Conservation (phyloP, 2,113 vertebrate genomes). For the Hippocampus mohnikei region DNA sequence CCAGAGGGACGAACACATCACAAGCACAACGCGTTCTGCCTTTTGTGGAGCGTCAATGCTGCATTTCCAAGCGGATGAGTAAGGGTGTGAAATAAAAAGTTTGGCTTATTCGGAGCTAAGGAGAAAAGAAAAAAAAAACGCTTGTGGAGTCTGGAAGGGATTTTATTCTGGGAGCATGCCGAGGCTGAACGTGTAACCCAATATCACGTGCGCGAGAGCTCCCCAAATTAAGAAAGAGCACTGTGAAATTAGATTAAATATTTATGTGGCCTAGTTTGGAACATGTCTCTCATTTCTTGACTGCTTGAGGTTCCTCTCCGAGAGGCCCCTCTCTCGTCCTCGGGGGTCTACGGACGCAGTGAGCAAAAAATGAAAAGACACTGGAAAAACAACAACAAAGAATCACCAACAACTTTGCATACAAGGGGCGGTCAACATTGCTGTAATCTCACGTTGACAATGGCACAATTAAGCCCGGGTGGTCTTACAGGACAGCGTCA, state of each 20-base stretch:
- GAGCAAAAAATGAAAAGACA: not conserved
- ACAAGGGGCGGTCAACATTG: not conserved
- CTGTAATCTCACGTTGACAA: not conserved
- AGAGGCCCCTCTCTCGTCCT: not conserved
- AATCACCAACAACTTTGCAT: not conserved
- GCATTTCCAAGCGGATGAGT: too few relatives aligned
- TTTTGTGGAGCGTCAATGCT: too few relatives aligned
- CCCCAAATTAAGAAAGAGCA: not conserved
- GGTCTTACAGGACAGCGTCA: not conserved
- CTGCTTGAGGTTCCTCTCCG: not conserved
- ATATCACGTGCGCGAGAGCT: not conserved
- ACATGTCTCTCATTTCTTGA: not conserved
- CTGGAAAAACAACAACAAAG: not conserved
- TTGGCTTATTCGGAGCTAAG: not conserved
- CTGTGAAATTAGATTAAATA: not conserved
- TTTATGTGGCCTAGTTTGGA: not conserved
- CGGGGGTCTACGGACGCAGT: not conserved
- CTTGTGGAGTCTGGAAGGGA: not conserved
- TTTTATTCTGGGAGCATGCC: not conserved
- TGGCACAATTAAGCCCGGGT: not conserved
- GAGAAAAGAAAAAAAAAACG: not conserved
- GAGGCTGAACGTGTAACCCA: not conserved
- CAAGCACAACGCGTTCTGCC: too few relatives aligned
- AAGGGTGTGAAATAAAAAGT: too few relatives aligned
- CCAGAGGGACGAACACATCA: too few relatives aligned